These are phyloP conservation scores for Fistularia tabacaria DNA, from an alignment of 2,797 vertebrate genomes.

Conservation along the genomic window DNA sequence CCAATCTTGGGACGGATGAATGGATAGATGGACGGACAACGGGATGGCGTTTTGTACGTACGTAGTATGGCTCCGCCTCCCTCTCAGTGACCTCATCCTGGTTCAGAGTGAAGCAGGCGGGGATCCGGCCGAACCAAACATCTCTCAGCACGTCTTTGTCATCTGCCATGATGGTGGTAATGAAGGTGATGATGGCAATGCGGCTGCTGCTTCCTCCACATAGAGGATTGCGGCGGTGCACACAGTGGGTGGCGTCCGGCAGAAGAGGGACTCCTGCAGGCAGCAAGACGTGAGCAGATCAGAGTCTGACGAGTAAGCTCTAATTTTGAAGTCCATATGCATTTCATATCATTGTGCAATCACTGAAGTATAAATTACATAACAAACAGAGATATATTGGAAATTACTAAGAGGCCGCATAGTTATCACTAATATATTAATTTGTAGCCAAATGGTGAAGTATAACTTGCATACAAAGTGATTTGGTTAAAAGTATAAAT, in stretches of 20 bases:
- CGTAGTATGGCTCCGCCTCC: conserved; percentile 96
- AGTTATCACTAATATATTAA: too few relatives aligned
- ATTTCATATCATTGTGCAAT: too few relatives aligned
- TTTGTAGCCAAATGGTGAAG: too few relatives aligned
- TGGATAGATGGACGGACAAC: neutral
- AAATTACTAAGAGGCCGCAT: too few relatives aligned
- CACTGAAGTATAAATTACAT: too few relatives aligned
- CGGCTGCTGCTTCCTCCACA: conserved; percentile 59
- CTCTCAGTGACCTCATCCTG: conserved; percentile 94
- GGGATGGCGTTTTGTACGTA: conserved; percentile 64
- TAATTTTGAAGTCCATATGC: too few relatives aligned
- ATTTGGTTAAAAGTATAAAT: too few relatives aligned
- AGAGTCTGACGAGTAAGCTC: too few relatives aligned
- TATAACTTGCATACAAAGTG: too few relatives aligned
- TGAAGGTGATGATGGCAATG: conserved; percentile 53
- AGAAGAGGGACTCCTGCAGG: conserved; percentile 5
- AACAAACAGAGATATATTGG: too few relatives aligned
- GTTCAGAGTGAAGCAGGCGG: conserved; percentile 91
- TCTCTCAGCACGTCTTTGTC: conserved; percentile 98
- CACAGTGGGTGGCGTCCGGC: conserved; percentile 1
- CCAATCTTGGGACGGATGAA: too few relatives aligned
- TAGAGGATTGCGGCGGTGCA: conserved; percentile 63
- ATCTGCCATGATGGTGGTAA: conserved; percentile 91
- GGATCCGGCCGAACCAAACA: conserved; percentile 97
- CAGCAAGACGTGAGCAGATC: neutral